Percentiles rank a stretch among this genome's conserved stretches.
Evolutionary conservation across 2,113 vertebrate species (phyloP).

Genomic region (Antidorcas marsupialis): DNA sequence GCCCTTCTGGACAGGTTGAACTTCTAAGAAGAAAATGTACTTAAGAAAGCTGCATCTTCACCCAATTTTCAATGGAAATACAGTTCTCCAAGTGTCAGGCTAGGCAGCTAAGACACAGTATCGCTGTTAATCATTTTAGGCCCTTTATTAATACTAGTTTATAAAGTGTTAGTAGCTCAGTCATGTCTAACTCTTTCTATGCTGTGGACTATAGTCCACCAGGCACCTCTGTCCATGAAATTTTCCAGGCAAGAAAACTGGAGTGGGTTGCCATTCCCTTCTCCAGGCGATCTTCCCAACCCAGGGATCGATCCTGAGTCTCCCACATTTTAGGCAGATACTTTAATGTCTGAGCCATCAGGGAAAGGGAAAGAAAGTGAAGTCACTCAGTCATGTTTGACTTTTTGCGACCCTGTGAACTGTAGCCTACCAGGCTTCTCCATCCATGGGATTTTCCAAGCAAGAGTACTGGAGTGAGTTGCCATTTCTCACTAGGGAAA

Average conservation of each 20-base stretch:
- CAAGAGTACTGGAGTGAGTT: neutral
- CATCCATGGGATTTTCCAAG: neutral
- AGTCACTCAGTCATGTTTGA: rapidly evolving
- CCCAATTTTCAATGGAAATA: neutral
- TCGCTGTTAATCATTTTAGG: neutral
- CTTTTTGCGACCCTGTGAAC: rapidly evolving
- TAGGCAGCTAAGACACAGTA: neutral
- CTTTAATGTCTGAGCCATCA: neutral
- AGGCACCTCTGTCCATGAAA: neutral
- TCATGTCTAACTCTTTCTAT: no score
- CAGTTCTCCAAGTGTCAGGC: neutral
- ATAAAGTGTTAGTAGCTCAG: neutral
- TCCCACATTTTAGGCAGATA: neutral
- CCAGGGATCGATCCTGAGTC: rapidly evolving
- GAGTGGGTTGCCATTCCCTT: neutral
- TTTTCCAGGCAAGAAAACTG: neutral
- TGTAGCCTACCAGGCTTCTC: neutral
- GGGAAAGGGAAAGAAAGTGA: neutral
- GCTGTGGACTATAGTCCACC: neutral
- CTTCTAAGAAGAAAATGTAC: neutral
- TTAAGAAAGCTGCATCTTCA: neutral
- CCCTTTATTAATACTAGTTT: neutral
- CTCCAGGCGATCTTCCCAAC: neutral
- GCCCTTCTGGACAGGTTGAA: neutral
- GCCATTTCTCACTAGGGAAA: neutral